phyloP scores from a whole-genome alignment of 2,797 vertebrate species.

The Chaunax sp. region DNA sequence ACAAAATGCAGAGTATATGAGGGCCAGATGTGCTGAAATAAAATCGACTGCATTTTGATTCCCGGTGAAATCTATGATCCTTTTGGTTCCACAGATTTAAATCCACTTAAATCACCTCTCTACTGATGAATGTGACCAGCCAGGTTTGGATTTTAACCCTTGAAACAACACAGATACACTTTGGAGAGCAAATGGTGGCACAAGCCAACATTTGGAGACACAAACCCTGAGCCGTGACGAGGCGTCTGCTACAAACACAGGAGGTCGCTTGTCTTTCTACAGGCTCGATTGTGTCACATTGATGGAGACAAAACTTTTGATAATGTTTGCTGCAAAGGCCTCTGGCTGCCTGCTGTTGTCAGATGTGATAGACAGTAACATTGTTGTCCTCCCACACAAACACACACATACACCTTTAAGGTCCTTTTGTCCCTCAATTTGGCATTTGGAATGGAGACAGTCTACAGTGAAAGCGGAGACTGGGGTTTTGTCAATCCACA shows the following conservation, averaged over 20 bases:
- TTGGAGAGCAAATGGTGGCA: not conserved
- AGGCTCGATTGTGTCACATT: conserved; percentile 65
- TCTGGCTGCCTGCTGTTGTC: conserved; percentile 54
- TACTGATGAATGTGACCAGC: not conserved
- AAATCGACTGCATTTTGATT: not conserved
- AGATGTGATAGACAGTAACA: conserved; percentile 66
- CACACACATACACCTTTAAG: conserved; percentile 32
- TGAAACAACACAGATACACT: not conserved
- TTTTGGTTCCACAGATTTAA: not conserved
- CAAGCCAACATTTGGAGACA: not conserved
- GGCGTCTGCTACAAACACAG: conserved; percentile 36
- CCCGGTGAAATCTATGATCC: not conserved
- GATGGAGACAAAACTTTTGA: conserved; percentile 63
- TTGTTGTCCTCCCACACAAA: conserved; percentile 48
- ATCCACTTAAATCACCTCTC: conserved; percentile 1
- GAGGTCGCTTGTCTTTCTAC: conserved; percentile 24
- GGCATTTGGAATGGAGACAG: conserved; percentile 48
- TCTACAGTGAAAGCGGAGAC: conserved; percentile 31
- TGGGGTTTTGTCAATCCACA: conserved; percentile 1
- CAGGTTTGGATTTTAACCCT: not conserved
- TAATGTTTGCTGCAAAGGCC: conserved; percentile 44
- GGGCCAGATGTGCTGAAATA: too few relatives aligned
- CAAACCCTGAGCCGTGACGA: conserved; percentile 27
- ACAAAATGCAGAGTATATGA: too few relatives aligned
- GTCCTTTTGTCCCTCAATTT: conserved; percentile 53